phyloP scores from a whole-genome alignment of 2,888 invertebrate genomes.

The Calephelis perditalis region DNA sequence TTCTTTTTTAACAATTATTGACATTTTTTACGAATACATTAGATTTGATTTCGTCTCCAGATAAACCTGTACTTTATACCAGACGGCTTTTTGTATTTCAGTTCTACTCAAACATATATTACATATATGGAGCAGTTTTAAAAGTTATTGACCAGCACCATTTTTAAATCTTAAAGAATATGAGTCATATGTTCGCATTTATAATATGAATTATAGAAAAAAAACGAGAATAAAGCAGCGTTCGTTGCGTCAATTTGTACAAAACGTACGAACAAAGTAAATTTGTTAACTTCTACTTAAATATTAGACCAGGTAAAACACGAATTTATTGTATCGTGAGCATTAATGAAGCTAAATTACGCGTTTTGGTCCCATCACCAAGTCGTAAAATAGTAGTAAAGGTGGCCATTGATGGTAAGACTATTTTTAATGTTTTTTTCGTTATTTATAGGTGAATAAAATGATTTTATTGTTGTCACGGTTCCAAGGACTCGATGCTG shows the following conservation, averaged over 20 bases:
- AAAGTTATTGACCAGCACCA: too few species aligned
- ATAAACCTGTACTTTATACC: not conserved
- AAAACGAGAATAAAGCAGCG: too few species aligned
- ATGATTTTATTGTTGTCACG: slow-evolving; percentile 66
- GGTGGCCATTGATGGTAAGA: slow-evolving; percentile 65
- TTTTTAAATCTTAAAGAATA: too few species aligned
- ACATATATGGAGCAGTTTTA: too few species aligned
- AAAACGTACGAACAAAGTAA: not conserved
- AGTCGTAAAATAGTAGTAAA: slow-evolving; percentile 68
- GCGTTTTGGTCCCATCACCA: slow-evolving; percentile 59
- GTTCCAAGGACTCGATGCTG: slow-evolving; percentile 39
- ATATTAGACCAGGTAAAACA: slow-evolving; percentile 44
- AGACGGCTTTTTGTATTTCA: too few species aligned
- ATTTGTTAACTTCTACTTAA: not conserved
- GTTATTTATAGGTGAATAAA: slow-evolving; percentile 74
- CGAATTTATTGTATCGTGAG: slow-evolving; percentile 63
- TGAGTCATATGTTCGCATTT: too few species aligned
- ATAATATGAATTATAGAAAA: too few species aligned
- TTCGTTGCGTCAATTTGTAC: too few species aligned
- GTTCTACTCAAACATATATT: too few species aligned
- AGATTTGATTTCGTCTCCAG: slow-evolving; percentile 10
- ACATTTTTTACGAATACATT: slow-evolving; percentile 48
- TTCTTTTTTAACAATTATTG: slow-evolving; percentile 51
- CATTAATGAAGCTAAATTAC: slow-evolving; percentile 72
- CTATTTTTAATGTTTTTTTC: slow-evolving; percentile 74